Evolutionary conservation across 1,140 invertebrate genomes (phyloP).

Genomic region (Sitophilus oryzae): DNA sequence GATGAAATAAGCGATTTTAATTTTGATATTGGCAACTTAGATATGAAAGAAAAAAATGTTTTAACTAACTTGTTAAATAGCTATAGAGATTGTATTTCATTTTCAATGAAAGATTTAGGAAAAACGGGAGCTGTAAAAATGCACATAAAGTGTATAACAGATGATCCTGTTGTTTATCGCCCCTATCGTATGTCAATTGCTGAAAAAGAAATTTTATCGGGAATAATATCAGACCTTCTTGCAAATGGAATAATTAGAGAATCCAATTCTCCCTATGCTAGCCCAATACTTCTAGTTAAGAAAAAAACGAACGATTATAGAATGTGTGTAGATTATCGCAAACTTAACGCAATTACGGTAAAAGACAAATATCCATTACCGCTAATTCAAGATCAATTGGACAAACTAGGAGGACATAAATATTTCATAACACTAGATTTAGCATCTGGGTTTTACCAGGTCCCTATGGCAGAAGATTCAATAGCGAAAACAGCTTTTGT

Average conservation of each 20-base stretch:
- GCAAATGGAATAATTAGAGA: background rate
- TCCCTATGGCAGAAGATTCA: background rate
- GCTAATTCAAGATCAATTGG: background rate
- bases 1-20: no score
- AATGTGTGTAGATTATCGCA: slow-evolving; percentile 6
- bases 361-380: slow-evolving; percentile 5
- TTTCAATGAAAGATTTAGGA: slow-evolving; percentile 3
- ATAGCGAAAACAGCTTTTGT: slow-evolving; percentile 2
- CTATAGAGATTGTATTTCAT: background rate
- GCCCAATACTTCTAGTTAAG: background rate
- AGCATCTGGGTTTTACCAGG: slow-evolving; percentile 2
- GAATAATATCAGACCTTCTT: no score
- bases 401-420: background rate
- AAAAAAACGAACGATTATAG: background rate
- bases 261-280: background rate
- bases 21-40: no score
- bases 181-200: background rate
- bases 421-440: slow-evolving; percentile 6
- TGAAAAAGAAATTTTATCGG: background rate
- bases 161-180: background rate
- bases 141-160: background rate
- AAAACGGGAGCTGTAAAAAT: background rate
- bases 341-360: slow-evolving; percentile 7
- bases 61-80: background rate
- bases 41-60: no score